These are phyloP conservation scores for Dysidea cf. avara DNA, from an alignment of 37 sponge, comb jelly and placozoan genomes.

Conservation along the genomic window DNA sequence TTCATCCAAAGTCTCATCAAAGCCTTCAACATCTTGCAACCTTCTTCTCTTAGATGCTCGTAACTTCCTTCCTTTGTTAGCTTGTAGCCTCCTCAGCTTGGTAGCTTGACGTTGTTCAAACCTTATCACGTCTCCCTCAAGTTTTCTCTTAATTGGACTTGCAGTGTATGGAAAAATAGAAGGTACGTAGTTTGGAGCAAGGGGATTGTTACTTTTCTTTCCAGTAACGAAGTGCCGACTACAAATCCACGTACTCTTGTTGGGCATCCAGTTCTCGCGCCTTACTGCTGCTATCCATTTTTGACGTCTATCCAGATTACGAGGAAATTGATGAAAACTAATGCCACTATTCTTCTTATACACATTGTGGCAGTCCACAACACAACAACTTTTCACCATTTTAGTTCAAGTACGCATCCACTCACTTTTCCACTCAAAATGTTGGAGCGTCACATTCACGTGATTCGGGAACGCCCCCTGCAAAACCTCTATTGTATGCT, in stretches of 20 bases:
- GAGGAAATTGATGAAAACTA: conserved; percentile 6
- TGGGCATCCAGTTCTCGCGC: conserved; percentile 18
- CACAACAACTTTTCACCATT: too few relatives aligned
- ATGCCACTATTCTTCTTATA: neutral
- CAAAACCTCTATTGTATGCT: too few relatives aligned
- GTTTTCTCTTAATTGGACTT: conserved; percentile 41
- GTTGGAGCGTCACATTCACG: too few relatives aligned
- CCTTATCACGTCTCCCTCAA: neutral
- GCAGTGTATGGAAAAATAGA: conserved; percentile 16
- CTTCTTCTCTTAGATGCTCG: too few relatives aligned
- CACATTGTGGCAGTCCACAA: too few relatives aligned
- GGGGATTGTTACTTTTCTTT: too few relatives aligned
- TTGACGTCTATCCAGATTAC: neutral
- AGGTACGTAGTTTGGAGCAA: conserved; percentile 61
- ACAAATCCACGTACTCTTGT: conserved; percentile 7
- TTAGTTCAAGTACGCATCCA: too few relatives aligned
- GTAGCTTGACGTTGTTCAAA: conserved; percentile 17
- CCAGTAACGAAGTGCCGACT: conserved; percentile 23
- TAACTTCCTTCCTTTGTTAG: too few relatives aligned
- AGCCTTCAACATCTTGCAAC: too few relatives aligned
- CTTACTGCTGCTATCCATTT: conserved; percentile 14
- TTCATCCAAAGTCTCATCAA: neutral
- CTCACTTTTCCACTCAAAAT: too few relatives aligned
- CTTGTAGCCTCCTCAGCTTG: conserved; percentile 23
- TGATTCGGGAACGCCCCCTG: too few relatives aligned